Evolutionary conservation across 2,113 vertebrate genomes (phyloP).

Genomic region (Canis aureus): DNA sequence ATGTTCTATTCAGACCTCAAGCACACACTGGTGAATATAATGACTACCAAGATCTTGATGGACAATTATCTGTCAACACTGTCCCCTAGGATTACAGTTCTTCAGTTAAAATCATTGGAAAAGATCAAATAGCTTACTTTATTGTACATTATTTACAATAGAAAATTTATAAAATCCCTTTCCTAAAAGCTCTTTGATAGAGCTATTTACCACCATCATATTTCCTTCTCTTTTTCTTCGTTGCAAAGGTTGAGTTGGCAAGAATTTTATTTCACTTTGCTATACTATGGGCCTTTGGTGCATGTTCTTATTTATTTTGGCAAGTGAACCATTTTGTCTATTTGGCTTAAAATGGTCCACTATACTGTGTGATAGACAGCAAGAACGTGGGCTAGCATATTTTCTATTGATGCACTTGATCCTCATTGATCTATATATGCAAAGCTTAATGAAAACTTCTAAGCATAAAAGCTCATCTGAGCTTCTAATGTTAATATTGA

Average conservation of each 20-base stretch:
- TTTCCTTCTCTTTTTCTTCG: background rate
- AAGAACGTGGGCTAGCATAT: background rate
- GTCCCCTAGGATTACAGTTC: conserved; percentile 38
- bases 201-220: conserved; percentile 1
- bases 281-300: background rate
- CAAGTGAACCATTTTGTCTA: conserved; percentile 28
- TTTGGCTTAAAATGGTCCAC: conserved; percentile 35
- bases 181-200: conserved; percentile 20
- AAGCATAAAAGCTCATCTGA: background rate
- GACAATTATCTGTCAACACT: background rate
- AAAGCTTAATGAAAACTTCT: background rate
- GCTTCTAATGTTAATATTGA: background rate
- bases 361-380: background rate
- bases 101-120: conserved; percentile 1
- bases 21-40: background rate
- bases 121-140: conserved; percentile 42
- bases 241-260: conserved; percentile 49
- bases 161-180: conserved; percentile 48
- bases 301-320: conserved; percentile 46
- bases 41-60: background rate
- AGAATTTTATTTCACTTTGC: conserved; percentile 25
- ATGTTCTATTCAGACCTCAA: background rate
- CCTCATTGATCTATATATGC: background rate
- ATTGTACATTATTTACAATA: conserved; percentile 43
- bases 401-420: background rate